Base-by-base conservation (phyloP, 2,888 invertebrate species). In the Carterocephalus palaemon region DNA sequence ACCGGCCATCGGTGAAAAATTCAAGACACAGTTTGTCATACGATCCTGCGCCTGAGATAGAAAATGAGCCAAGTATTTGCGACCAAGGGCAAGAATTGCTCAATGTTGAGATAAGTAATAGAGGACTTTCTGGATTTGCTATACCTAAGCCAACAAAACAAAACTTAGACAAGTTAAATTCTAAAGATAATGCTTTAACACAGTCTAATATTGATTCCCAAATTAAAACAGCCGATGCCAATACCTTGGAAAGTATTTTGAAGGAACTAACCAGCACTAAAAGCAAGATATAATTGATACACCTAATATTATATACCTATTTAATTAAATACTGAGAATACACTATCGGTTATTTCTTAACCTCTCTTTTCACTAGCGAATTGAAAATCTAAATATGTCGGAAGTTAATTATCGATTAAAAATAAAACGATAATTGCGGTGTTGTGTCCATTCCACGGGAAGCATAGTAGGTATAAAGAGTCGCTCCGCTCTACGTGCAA, bases 91-190 rank as follows among this genome's bases (percentile, higher is more conserved):
- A 78, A 34, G 71, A 76, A 6, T 52, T 55, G 2, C 66, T 75
- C 0, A 79, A 70, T 36, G 83, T 86, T 2, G 85, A 86, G 63
- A 77, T 85, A 37, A 69, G 57, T 12, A 86, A 79, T 40, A 67
- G 84, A 52, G 85, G 85, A 1, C 66, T 84, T 0, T 70, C 82
- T 10, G 85, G 85, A 3, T 82, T 86, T 46, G 70, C 76, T 22
- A 75, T 86, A 50, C 85, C 85, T 1, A 71, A 70, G 56, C 50
- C 72, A 5, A 23, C 59, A 1, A 74, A 69, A 47, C 47, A 24
- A 12, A 33, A 51, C 1, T 57, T 52, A 4, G 55, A 48, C 13
- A 64, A 61, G 26, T 34, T 54, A 12, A 60, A 61, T 48, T 24
- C 37, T 10, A 60, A 29, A 43, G 49, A 20, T 20, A 20, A 12